Evolutionary conservation across 2,888 invertebrate genomes (phyloP).

Genomic region (Cephus nigrinus): DNA sequence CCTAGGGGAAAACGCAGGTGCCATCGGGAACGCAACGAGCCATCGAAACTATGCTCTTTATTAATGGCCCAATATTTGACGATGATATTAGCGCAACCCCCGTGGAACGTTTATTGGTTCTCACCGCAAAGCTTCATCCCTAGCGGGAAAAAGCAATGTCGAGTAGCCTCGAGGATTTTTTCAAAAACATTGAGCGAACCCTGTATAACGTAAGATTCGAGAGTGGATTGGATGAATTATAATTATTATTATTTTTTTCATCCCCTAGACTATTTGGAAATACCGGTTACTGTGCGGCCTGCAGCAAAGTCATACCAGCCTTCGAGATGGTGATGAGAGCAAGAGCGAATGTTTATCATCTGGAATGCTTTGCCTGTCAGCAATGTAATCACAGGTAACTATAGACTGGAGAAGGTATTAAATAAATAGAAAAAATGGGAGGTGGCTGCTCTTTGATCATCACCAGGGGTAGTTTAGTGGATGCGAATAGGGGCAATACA

Average conservation of each 20-base stretch:
- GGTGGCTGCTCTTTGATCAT: no score
- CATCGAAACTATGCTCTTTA: slow-evolving; percentile 61
- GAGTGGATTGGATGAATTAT: no score
- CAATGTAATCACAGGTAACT: slow-evolving; percentile 92
- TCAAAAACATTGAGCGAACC: no score
- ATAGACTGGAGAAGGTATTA: neutral
- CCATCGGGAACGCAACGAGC: slow-evolving; percentile 42
- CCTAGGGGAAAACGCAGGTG: slow-evolving; percentile 57
- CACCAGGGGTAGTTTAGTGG: no score
- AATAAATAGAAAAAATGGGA: no score
- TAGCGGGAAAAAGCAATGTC: no score
- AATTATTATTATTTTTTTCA: no score
- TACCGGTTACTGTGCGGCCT: slow-evolving; percentile 91
- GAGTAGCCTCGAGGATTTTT: no score
- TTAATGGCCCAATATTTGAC: slow-evolving; percentile 66
- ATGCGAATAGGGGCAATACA: no score
- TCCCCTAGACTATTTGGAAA: slow-evolving; percentile 84
- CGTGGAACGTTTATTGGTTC: slow-evolving; percentile 19
- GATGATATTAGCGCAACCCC: slow-evolving; percentile 55
- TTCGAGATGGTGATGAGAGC: slow-evolving; percentile 97
- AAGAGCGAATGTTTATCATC: slow-evolving; percentile 90
- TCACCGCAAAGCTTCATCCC: no score
- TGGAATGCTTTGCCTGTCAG: slow-evolving; percentile 95
- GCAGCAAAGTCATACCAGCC: slow-evolving; percentile 92
- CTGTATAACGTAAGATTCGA: no score